Evolutionary conservation across 2,888 invertebrate species (phyloP).

Genomic region (Chaetoderma sp.): DNA sequence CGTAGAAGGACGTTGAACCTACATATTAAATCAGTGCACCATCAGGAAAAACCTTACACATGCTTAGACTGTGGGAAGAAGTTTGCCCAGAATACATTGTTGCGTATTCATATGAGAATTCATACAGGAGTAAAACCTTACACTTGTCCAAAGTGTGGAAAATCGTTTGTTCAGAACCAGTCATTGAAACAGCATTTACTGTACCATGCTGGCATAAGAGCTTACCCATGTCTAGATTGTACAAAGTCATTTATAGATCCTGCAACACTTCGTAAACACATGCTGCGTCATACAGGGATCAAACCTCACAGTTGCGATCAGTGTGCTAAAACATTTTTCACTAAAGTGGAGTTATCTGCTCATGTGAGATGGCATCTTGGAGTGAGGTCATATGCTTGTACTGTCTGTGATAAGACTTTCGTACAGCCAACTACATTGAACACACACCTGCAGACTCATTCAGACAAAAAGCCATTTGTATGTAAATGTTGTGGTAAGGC

Average conservation of each 20-base stretch:
- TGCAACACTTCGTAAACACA: background rate
- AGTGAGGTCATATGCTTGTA: conserved; percentile 2
- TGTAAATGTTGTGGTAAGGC: conserved; percentile 8
- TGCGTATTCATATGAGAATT: background rate
- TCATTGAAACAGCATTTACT: background rate
- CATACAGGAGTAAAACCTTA: conserved; percentile 6
- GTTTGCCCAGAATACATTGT: too few species aligned
- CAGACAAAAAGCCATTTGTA: conserved; percentile 8
- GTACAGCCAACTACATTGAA: background rate
- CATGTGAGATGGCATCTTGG: conserved; percentile 4
- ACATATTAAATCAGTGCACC: too few species aligned
- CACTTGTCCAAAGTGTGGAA: conserved; percentile 2
- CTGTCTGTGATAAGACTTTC: conserved; percentile 1
- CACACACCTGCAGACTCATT: conserved; percentile 5
- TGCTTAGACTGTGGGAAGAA: too few species aligned
- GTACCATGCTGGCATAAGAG: conserved; percentile 4
- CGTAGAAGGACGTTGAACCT: too few species aligned
- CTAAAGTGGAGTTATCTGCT: background rate
- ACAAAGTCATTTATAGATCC: conserved; percentile 1
- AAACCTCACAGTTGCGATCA: conserved; percentile 2
- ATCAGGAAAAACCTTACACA: too few species aligned
- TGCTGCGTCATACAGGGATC: conserved; percentile 2
- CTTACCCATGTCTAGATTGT: conserved; percentile 3
- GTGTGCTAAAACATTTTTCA: conserved; percentile 7
- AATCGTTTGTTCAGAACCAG: background rate